Percentiles rank a stretch among this genome's conserved stretches.
These are phyloP conservation scores for Anser brachyrhynchus DNA, from an alignment of 2,113 vertebrate species.

Conservation along the genomic window DNA sequence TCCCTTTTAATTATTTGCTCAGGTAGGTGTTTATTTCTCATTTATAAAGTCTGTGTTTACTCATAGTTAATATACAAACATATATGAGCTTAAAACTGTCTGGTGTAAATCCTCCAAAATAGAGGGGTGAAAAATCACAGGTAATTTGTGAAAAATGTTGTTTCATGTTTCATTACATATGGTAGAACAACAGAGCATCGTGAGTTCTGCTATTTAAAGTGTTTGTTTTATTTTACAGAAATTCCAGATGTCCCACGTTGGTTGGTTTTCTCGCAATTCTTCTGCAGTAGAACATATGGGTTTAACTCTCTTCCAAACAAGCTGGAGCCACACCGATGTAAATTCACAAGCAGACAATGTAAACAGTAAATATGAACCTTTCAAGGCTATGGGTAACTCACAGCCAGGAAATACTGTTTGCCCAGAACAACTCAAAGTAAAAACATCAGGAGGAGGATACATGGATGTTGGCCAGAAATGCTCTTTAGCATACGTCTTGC, in stretches of 20 bases:
- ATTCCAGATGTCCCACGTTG: constrained; percentile 75
- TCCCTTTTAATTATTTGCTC: background rate
- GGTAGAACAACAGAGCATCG: background rate
- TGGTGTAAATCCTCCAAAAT: background rate
- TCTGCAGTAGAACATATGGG: constrained; percentile 71
- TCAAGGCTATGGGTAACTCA: background rate
- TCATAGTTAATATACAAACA: background rate
- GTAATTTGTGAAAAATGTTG: background rate
- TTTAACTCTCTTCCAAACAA: constrained; percentile 79
- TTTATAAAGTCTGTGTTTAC: background rate
- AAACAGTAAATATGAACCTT: constrained; percentile 16
- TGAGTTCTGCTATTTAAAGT: background rate
- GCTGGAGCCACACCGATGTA: background rate
- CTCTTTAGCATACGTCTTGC: constrained; percentile 87
- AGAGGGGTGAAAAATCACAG: background rate
- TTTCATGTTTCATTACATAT: background rate
- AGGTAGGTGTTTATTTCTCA: background rate
- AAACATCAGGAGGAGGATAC: background rate
- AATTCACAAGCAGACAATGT: background rate
- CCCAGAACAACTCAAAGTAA: background rate
- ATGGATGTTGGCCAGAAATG: background rate
- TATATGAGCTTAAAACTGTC: background rate
- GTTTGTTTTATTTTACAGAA: constrained; percentile 74
- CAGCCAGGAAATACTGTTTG: background rate
- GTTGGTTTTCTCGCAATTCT: constrained; percentile 54